Evolutionary conservation across 2,888 invertebrate genomes (phyloP).

Genomic region (Hypercompe scribonia): DNA sequence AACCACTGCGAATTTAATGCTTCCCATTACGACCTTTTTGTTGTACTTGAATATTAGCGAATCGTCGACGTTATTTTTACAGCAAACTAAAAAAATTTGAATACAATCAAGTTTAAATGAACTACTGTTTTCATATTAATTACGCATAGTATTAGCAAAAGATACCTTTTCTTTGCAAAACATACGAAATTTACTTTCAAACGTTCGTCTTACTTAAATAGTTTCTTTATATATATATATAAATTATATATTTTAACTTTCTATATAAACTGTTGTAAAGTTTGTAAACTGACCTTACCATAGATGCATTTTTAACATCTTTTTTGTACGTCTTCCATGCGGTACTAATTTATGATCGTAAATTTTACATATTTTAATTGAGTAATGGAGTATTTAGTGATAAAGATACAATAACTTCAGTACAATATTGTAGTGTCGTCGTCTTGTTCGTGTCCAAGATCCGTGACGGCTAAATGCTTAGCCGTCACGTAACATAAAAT

Average conservation of each 20-base stretch:
- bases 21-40: background rate
- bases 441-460: background rate
- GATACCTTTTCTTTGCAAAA: too few species aligned
- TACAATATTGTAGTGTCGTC: background rate
- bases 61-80: background rate
- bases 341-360: background rate
- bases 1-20: background rate
- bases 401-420: background rate
- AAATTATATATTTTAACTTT: too few species aligned
- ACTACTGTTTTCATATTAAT: background rate
- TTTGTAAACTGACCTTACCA: too few species aligned
- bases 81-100: background rate
- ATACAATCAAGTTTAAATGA: too few species aligned
- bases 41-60: background rate
- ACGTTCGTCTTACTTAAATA: too few species aligned
- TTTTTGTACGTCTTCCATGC: background rate
- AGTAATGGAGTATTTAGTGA: background rate
- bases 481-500: conserved; percentile 3
- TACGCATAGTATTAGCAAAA: too few species aligned
- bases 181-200: conserved; percentile 1
- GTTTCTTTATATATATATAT: background rate
- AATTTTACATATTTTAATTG: background rate
- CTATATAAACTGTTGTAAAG: too few species aligned
- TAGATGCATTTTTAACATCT: background rate
- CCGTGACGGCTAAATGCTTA: background rate